These are phyloP conservation scores for Xestoiulus laeticollis DNA, from an alignment of 2,888 invertebrate genomes.

Conservation along the genomic window DNA sequence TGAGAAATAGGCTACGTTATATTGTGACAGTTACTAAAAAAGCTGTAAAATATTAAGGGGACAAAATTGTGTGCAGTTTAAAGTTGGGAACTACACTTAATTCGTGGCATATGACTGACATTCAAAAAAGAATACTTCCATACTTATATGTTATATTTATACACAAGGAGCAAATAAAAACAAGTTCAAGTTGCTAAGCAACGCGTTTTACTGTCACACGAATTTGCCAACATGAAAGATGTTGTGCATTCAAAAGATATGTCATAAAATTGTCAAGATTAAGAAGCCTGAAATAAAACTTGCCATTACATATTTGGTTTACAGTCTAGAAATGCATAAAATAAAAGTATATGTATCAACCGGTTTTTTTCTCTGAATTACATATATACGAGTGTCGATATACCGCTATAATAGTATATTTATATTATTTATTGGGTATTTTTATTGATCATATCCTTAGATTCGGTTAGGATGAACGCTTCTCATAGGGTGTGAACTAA, in stretches of 20 bases:
- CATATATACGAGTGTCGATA: not conserved
- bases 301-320: slow-evolving; percentile 24
- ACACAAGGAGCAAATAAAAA: not conserved
- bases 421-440: slow-evolving; percentile 20
- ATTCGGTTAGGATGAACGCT: not conserved
- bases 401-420: not conserved
- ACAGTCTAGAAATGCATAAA: not conserved
- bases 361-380: not conserved
- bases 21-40: not conserved
- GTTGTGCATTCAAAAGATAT: slow-evolving; percentile 30
- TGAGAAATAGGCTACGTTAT: not conserved
- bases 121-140: not conserved
- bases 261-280: slow-evolving; percentile 43
- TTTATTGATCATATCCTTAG: not conserved
- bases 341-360: not conserved
- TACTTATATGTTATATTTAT: too few species aligned
- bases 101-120: not conserved
- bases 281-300: slow-evolving; percentile 35
- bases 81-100: not conserved
- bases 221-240: slow-evolving; percentile 30
- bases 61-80: not conserved
- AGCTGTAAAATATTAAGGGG: not conserved
- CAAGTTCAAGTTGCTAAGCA: slow-evolving; percentile 30
- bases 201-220: not conserved
- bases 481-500: not conserved